Evolutionary conservation across 2,113 vertebrate genomes (phyloP), one percentile per base, ranked within the genome.

Genomic region (Tautogolabrus adspersus): DNA sequence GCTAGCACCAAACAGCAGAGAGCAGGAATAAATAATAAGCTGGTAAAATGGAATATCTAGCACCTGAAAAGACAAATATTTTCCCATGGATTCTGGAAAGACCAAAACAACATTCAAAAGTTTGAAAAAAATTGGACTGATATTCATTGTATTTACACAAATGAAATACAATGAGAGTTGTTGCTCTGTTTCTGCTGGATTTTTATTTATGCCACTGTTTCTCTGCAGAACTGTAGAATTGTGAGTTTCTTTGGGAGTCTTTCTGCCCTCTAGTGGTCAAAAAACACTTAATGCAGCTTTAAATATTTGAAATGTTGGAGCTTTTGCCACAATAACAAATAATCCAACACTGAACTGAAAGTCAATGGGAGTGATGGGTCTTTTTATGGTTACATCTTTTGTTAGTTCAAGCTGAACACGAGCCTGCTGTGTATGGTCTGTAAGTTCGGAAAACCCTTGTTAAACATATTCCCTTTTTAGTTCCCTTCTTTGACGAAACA

Each of bases 201-300:
- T 11, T 23, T 30, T 9, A 37, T 22, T 30, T 18, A 19, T 58
- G 12, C 19, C 21, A 7, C 30, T 12, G 54, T 54, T 63, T 44
- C 22, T n/a, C 8, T 10, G 15, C 44, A 18, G 16, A 1, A 46
- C 10, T 46, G 8, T 5, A 46, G 12, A 16, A 6, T 18, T n/a
- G 47, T 21, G 13, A 70, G 42, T 54, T 44, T 40, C 23, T 61
- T 46, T 54, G 22, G 37, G 23, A 23, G 51, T 58, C 10, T 66
- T 18, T 72, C 54, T 57, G 58, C 75, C 73, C 52, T 52, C 60
- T 72, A 80, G 86, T 77, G 76, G 86, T 83, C 40, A 74, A 60
- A 74, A 79, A 64, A 66, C 1, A 40, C 63, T 72, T 51, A 57
- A 73, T 79, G 77, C 40, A 77, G 72, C 77, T 68, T 76, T 68